Base-by-base conservation (phyloP, 1,140 invertebrate species). In the Oreohelix idahoensis region DNA sequence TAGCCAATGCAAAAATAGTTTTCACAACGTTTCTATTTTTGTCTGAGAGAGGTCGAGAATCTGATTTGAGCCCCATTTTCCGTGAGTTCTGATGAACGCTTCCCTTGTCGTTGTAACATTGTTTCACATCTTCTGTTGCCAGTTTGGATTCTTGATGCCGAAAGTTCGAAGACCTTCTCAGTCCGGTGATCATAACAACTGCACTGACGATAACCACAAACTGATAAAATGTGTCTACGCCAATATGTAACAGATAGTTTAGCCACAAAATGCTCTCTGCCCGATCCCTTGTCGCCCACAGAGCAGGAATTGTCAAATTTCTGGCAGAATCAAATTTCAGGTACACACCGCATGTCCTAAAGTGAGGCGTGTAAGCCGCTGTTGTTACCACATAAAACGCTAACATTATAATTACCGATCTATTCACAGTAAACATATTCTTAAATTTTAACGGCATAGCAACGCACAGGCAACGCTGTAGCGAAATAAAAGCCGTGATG, bases 401-500 rank as follows among this genome's bases (percentile, higher is more conserved):
- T 2, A 66, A n/a, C 63, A 66, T 66, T 8, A 66, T 66, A 11
- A n/a, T 23, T 35, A 66, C 29, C 0, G 63, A 66, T 32, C 63
- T 29, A 5, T 66, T 66, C n/a, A 66, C 11, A 35, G 63, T 66
- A 23, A 66, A 66, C 63, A 66, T 66, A n/a, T 66, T 66, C 63
- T 66, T 66, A 35, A 66, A 66, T 23, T 29, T 66, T 11, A 66
- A 23, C 17, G 63, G 63, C 63, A 66, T 66, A 35, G 63, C 63
- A 29, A 66, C 63, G 32, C 63, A 66, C 63, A 66, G 63, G 63
- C 63, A 66, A 17, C 63, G 63, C 63, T 66, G 63, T 35, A 66
- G 29, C 10, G 63, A 29, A 35, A 66, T 66, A 23, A 66, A 66
- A 11, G 63, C 63, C 8, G 63, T 66, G 23, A 66, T 66, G 17